phyloP scores from a whole-genome alignment of 2,113 vertebrate species.

The Psittacula cyanocephala region DNA sequence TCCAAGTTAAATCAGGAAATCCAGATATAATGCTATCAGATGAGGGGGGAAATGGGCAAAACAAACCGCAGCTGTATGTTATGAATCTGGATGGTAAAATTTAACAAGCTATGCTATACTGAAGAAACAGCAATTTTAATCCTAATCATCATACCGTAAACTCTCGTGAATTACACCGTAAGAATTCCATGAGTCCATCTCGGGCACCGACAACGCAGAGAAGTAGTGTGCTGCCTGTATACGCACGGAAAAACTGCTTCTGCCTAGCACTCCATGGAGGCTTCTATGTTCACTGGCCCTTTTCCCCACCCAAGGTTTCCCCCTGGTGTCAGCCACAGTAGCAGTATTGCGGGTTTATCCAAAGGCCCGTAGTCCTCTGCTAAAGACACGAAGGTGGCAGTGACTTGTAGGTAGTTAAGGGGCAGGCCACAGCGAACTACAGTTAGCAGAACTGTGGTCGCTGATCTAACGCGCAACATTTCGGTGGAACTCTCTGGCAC shows the following conservation, averaged over 20 bases:
- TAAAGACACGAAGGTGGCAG: fast-evolving
- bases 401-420: fast-evolving
- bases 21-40: neutral
- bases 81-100: neutral
- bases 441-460: fast-evolving
- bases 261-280: neutral
- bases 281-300: fast-evolving
- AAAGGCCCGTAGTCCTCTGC: fast-evolving
- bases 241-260: neutral
- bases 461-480: fast-evolving
- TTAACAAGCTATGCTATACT: neutral
- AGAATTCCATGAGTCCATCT: neutral
- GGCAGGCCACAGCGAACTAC: neutral
- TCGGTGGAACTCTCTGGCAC: fast-evolving
- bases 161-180: neutral
- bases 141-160: neutral
- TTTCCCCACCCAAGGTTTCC: neutral
- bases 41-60: fast-evolving
- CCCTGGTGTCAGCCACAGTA: neutral
- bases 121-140: neutral
- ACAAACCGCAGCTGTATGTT: neutral
- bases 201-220: neutral
- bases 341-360: fast-evolving
- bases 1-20: neutral
- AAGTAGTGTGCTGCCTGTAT: fast-evolving